Percentiles rank a stretch among this genome's conserved stretches.
phyloP scores from a whole-genome alignment of 2,888 invertebrate species.

The Dusona sp. region DNA sequence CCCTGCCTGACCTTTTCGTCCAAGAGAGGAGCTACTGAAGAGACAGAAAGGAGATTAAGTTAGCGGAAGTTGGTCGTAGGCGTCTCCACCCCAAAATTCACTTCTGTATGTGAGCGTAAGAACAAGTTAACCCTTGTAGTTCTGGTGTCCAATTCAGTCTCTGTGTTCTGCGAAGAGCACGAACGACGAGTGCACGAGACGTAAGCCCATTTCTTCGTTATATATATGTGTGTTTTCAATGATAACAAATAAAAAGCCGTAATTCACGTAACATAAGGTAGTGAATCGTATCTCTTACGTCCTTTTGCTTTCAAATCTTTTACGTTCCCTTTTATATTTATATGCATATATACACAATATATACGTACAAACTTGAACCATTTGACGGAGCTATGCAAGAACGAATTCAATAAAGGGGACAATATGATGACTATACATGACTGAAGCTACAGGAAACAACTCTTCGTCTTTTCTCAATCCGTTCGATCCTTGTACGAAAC shows the following conservation, averaged over 20 bases:
- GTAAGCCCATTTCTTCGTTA: background rate
- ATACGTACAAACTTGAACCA: background rate
- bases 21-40: background rate
- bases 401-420: background rate
- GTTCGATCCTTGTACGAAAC: background rate
- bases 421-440: background rate
- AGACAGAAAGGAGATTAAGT: slow-evolving; percentile 12
- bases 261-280: background rate
- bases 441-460: slow-evolving; percentile 1
- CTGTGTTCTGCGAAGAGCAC: slow-evolving; percentile 10
- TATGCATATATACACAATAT: background rate
- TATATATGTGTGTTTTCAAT: background rate
- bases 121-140: slow-evolving; percentile 5
- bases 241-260: background rate
- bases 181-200: slow-evolving; percentile 19
- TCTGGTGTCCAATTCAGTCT: slow-evolving; percentile 17
- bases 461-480: background rate
- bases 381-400: slow-evolving; percentile 7
- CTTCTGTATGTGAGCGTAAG: background rate
- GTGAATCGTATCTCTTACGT: background rate
- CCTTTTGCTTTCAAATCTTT: background rate
- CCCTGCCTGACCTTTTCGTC: slow-evolving; percentile 6
- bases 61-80: slow-evolving; percentile 17
- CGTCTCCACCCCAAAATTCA: background rate
- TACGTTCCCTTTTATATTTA: background rate